Conservation (phyloP, 2,797 vertebrate genomes). For the Dendrocincla tyrannina region DNA sequence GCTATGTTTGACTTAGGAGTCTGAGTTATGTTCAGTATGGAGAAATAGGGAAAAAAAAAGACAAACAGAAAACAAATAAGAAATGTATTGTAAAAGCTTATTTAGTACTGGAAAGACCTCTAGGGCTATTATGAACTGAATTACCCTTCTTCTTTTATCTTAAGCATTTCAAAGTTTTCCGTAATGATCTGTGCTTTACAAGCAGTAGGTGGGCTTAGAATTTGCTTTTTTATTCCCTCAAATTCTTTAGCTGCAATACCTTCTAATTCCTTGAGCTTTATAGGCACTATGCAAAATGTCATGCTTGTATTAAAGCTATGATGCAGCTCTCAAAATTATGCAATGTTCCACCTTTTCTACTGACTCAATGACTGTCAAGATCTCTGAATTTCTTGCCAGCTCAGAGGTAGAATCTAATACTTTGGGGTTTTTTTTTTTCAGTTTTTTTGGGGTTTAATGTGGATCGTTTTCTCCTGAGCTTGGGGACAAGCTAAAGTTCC, state of each 20-base stretch:
- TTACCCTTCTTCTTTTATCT: background rate
- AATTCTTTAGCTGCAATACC: background rate
- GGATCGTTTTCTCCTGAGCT: background rate
- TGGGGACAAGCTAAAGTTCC: background rate
- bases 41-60: background rate
- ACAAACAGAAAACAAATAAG: background rate
- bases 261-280: background rate
- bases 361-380: background rate
- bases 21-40: background rate
- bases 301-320: background rate
- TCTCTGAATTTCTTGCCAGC: background rate
- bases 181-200: background rate
- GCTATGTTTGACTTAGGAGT: background rate
- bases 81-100: background rate
- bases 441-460: background rate
- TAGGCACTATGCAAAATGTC: background rate
- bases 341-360: background rate
- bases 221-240: background rate
- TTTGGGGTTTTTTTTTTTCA: rapidly evolving
- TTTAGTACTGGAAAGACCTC: background rate
- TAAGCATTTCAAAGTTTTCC: background rate
- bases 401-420: background rate
- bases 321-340: background rate
- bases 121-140: background rate
- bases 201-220: background rate